These are phyloP conservation scores for Eidolon dupreanum DNA, from an alignment of 2,797 vertebrate genomes.

Conservation along the genomic window DNA sequence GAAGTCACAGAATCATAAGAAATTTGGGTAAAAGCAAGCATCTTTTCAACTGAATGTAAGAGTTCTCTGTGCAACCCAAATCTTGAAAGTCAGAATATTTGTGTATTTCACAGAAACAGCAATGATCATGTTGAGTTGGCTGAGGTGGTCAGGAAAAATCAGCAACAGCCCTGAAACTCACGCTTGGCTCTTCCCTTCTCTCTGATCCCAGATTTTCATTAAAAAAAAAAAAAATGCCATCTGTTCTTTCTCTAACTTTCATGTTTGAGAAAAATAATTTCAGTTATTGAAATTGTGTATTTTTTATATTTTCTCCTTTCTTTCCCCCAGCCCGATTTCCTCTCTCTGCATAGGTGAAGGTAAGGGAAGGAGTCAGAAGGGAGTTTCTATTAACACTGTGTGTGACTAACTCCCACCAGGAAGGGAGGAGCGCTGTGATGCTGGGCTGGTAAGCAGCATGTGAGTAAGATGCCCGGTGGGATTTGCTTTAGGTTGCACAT, in stretches of 20 bases:
- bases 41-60: background rate
- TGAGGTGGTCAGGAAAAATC: slow-evolving; percentile 40
- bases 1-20: background rate
- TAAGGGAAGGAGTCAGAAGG: background rate
- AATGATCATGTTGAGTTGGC: background rate
- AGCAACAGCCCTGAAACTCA: slow-evolving; percentile 49
- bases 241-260: slow-evolving; percentile 78
- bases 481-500: background rate
- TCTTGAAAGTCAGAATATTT: slow-evolving; percentile 46
- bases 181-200: slow-evolving; percentile 65
- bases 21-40: background rate
- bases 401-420: background rate
- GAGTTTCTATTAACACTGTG: background rate
- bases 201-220: slow-evolving; percentile 62
- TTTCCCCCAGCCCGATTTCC: slow-evolving; percentile 30
- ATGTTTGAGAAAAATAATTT: slow-evolving; percentile 62
- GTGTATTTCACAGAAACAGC: slow-evolving; percentile 55
- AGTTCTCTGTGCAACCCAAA: slow-evolving; percentile 34
- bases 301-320: background rate
- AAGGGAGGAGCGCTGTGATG: background rate
- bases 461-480: background rate
- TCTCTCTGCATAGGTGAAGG: background rate
- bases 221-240: slow-evolving; percentile 49
- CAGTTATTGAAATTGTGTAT: slow-evolving; percentile 63
- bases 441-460: background rate